A percentile compares a stretch with the other conserved stretches of the same genome.
Conservation (phyloP, 2,113 vertebrate genomes). For the Platycercus adscitus region DNA sequence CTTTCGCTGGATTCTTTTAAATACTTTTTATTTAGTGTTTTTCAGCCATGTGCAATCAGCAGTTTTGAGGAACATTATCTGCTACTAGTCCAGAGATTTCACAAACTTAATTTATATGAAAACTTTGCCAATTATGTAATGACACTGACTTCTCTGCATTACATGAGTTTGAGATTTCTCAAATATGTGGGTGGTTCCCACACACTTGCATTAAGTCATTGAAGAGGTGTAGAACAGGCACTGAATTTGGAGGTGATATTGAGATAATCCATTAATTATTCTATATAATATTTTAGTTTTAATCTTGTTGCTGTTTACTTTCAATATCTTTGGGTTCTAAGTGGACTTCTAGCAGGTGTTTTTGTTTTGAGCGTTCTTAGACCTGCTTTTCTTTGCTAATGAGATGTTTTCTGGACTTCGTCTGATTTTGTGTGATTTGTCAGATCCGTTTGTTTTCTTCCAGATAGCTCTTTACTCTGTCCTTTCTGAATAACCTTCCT, state of each 20-base stretch:
- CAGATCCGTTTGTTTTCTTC: neutral
- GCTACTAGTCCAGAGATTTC: neutral
- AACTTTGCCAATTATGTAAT: neutral
- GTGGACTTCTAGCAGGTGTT: neutral
- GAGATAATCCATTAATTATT: neutral
- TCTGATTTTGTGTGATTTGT: neutral
- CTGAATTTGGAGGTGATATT: neutral
- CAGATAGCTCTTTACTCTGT: neutral
- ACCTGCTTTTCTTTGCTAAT: neutral
- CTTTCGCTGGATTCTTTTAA: neutral
- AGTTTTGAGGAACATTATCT: neutral
- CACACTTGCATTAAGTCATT: neutral
- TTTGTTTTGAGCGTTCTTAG: neutral
- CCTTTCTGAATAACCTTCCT: neutral
- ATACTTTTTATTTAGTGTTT: neutral
- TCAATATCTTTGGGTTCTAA: neutral
- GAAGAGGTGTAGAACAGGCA: neutral
- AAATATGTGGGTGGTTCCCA: neutral
- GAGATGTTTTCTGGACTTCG: neutral
- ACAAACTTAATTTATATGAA: neutral
- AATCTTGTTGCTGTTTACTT: neutral
- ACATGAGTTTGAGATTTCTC: neutral
- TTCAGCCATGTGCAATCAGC: neutral
- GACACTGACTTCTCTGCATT: neutral
- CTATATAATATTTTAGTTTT: neutral